These are phyloP conservation scores for Noctua pronuba DNA, from an alignment of 2,888 invertebrate species.

Conservation along the genomic window DNA sequence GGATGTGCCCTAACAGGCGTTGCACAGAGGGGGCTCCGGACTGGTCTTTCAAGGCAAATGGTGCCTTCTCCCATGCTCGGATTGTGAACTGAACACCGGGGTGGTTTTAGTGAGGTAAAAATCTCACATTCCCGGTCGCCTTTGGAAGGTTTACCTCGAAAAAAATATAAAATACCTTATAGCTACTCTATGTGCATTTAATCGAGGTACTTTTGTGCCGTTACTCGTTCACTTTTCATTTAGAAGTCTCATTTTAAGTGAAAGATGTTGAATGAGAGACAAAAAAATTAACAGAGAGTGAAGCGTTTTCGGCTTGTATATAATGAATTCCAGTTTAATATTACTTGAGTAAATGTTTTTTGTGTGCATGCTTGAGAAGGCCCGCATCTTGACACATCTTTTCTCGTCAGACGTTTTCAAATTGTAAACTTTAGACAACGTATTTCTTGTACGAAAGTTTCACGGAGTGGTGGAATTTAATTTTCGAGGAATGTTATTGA, in stretches of 20 bases:
- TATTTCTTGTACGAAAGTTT: constrained; percentile 5
- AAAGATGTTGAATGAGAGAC: not conserved
- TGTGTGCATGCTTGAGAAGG: not conserved
- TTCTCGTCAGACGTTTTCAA: not conserved
- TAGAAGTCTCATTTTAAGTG: no score
- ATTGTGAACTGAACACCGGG: no score
- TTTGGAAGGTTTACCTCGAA: no score
- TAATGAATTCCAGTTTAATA: not conserved
- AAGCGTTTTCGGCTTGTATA: not conserved
- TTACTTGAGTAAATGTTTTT: not conserved
- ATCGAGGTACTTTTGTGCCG: not conserved
- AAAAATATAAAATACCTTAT: no score
- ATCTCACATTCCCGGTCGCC: no score
- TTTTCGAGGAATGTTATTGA: not conserved
- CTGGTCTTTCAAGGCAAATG: not conserved
- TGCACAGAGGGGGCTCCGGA: no score
- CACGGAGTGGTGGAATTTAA: not conserved
- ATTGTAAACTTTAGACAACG: not conserved
- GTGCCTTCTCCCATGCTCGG: not conserved
- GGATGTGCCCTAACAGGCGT: not conserved
- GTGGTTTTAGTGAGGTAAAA: no score
- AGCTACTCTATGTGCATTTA: not conserved
- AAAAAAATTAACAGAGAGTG: not conserved
- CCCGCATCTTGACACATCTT: not conserved
- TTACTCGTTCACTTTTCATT: no score